phyloP scores from a whole-genome alignment of 1,140 invertebrate species.

The Megalopta genalis region DNA sequence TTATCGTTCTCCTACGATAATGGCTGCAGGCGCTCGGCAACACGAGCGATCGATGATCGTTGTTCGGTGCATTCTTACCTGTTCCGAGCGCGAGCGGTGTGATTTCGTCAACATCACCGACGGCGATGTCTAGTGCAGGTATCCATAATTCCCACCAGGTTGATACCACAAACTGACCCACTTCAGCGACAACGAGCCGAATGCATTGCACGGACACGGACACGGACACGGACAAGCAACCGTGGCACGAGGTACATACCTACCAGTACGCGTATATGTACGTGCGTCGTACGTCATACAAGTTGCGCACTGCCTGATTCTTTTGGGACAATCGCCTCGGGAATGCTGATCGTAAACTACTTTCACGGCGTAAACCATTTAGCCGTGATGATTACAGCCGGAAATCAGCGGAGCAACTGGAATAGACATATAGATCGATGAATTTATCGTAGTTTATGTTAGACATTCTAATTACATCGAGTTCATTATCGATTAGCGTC shows the following conservation, averaged over 20 bases:
- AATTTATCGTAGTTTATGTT: not conserved
- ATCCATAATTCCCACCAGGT: conserved; percentile 18
- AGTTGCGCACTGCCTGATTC: conserved; percentile 29
- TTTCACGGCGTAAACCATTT: conserved; percentile 36
- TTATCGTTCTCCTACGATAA: too few relatives aligned
- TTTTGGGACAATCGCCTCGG: conserved; percentile 30
- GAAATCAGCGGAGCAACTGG: not conserved
- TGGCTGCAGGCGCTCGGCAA: too few relatives aligned
- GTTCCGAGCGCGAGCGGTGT: not conserved
- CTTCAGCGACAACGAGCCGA: conserved; percentile 16
- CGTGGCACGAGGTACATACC: conserved; percentile 13
- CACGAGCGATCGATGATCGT: not conserved
- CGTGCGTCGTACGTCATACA: not conserved
- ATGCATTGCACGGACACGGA: conserved; percentile 28
- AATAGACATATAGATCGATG: not conserved
- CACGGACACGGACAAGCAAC: not conserved
- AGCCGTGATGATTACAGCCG: conserved; percentile 8
- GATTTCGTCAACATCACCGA: conserved; percentile 1
- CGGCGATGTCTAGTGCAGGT: conserved; percentile 12
- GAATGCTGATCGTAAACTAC: conserved; percentile 44
- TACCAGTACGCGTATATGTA: not conserved
- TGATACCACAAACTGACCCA: conserved; percentile 42
- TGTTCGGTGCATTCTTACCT: conserved; percentile 2
- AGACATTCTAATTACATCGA: too few relatives aligned
- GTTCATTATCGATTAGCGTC: too few relatives aligned